Conservation (phyloP, 2,797 vertebrate genomes). For the Sitta carolinensis region DNA sequence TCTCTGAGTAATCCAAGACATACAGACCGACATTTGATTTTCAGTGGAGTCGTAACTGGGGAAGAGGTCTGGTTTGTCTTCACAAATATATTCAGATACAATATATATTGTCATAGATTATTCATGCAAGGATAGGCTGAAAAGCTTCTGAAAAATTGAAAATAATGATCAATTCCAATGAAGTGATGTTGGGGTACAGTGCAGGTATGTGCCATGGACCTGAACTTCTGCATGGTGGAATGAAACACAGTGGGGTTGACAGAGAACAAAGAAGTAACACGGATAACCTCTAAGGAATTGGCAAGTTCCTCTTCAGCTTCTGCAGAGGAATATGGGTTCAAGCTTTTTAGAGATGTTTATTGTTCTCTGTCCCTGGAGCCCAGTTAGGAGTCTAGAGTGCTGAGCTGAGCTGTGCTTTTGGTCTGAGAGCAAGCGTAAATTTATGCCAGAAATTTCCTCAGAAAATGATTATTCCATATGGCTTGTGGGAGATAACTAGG, state of each 20-base stretch:
- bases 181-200: not conserved
- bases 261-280: not conserved
- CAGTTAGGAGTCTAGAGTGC: not conserved
- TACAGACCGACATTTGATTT: not conserved
- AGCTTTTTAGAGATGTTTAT: not conserved
- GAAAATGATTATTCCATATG: not conserved
- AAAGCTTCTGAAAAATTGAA: not conserved
- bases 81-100: not conserved
- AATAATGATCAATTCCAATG: not conserved
- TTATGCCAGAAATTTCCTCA: not conserved
- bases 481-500: conserved; percentile 10
- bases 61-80: not conserved
- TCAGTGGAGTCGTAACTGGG: not conserved
- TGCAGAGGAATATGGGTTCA: not conserved
- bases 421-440: not conserved
- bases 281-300: not conserved
- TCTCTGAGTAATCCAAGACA: not conserved
- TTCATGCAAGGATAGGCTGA: not conserved
- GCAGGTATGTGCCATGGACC: not conserved
- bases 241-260: not conserved
- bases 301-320: not conserved
- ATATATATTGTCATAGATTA: not conserved
- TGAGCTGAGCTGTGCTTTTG: not conserved
- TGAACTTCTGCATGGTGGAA: not conserved
- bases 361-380: not conserved